phyloP scores from a whole-genome alignment of 2,113 vertebrate genomes.

The Ceratotherium simum region DNA sequence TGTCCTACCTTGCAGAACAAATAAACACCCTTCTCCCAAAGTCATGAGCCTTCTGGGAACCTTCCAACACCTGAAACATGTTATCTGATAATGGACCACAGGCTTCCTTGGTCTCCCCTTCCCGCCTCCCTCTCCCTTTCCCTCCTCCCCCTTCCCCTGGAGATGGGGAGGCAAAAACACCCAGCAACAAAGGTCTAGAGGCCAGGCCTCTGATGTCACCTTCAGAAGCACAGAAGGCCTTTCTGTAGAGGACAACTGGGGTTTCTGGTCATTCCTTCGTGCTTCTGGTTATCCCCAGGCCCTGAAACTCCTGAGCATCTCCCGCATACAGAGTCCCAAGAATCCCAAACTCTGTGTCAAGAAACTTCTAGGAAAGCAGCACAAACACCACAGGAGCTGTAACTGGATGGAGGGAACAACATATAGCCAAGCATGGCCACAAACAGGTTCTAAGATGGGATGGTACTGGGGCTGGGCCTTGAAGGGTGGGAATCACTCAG shows the following conservation, averaged over 20 bases:
- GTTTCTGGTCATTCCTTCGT: neutral
- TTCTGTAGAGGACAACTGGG: neutral
- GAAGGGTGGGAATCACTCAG: neutral
- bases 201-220: neutral
- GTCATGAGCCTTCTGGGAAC: neutral
- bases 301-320: slow-evolving; percentile 3
- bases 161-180: neutral
- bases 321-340: neutral
- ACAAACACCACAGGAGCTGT: slow-evolving; percentile 25
- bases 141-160: neutral
- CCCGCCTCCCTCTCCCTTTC: neutral
- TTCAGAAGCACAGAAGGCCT: neutral
- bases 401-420: neutral
- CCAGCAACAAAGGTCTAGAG: neutral
- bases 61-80: slow-evolving; percentile 11
- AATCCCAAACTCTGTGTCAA: neutral
- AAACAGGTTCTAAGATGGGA: neutral
- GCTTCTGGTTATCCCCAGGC: neutral
- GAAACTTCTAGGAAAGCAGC: slow-evolving; percentile 18
- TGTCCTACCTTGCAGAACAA: slow-evolving; percentile 1
- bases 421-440: neutral
- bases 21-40: neutral
- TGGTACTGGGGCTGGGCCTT: neutral
- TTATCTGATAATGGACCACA: slow-evolving; percentile 1
- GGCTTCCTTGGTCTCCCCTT: neutral